These are phyloP conservation scores for Muraenolepis orangiensis DNA, from an alignment of 2,797 vertebrate genomes.

Conservation along the genomic window DNA sequence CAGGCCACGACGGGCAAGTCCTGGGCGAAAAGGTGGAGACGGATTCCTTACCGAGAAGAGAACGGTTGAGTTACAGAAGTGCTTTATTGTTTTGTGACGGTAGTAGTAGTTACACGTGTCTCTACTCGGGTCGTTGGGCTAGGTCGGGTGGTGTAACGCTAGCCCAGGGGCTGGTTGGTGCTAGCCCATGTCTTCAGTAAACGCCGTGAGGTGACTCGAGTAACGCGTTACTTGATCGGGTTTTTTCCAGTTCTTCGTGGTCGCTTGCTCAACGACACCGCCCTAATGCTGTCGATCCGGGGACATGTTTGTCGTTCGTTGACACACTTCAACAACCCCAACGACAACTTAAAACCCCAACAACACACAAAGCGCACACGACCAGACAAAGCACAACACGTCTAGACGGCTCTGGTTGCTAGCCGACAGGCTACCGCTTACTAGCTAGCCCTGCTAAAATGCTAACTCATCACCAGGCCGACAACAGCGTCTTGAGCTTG, in stretches of 20 bases:
- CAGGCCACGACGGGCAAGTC: background rate
- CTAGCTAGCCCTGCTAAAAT: conserved; percentile 2
- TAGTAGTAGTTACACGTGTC: background rate
- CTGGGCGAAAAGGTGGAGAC: too few relatives aligned
- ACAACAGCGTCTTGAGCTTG: too few relatives aligned
- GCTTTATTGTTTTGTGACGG: too few relatives aligned
- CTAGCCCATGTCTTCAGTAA: background rate
- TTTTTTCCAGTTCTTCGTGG: too few relatives aligned
- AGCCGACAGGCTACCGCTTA: background rate
- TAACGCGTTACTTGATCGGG: too few relatives aligned
- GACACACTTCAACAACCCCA: background rate
- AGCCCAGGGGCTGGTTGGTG: too few relatives aligned
- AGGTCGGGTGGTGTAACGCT: too few relatives aligned
- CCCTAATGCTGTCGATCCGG: background rate
- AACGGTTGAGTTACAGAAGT: too few relatives aligned
- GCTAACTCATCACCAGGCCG: background rate
- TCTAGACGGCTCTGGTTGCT: background rate
- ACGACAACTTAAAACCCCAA: too few relatives aligned
- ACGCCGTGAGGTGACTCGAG: too few relatives aligned
- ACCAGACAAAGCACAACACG: background rate
- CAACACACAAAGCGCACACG: too few relatives aligned
- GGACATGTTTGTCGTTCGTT: background rate
- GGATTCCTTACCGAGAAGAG: too few relatives aligned
- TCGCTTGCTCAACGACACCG: background rate
- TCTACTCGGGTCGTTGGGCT: background rate